Evolutionary conservation across 2,113 vertebrate species (phyloP).

Genomic region (Panurus biarmicus): DNA sequence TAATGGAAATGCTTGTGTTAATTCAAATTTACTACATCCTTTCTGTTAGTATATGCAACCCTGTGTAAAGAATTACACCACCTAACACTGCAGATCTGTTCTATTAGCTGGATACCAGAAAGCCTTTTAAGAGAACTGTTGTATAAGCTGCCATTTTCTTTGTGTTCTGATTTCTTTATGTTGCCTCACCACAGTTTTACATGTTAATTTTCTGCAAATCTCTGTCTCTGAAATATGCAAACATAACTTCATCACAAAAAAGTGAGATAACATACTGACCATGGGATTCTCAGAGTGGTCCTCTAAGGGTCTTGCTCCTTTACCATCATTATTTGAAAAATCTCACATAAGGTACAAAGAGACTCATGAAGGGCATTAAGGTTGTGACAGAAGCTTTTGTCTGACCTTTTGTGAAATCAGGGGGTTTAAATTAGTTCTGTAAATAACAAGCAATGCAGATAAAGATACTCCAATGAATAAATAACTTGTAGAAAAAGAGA

Average conservation of each 20-base stretch:
- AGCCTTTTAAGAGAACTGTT: not conserved
- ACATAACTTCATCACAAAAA: not conserved
- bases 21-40: not conserved
- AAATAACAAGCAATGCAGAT: constrained; percentile 13
- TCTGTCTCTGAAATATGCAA: not conserved
- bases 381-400: not conserved
- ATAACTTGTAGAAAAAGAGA: not conserved
- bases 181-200: not conserved
- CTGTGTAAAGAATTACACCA: not conserved
- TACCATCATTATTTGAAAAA: not conserved
- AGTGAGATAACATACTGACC: not conserved
- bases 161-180: not conserved
- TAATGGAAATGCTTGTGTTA: not conserved
- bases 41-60: not conserved
- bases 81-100: not conserved
- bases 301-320: not conserved
- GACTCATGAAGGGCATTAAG: not conserved
- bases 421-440: constrained; percentile 3
- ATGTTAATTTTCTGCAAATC: not conserved
- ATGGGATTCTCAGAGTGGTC: not conserved
- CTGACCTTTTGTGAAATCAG: not conserved
- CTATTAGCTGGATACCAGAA: not conserved
- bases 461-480: not conserved
- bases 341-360: not conserved
- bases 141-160: not conserved